phyloP scores from a whole-genome alignment of 2,113 vertebrate genomes.

The Melanocharis versteri region DNA sequence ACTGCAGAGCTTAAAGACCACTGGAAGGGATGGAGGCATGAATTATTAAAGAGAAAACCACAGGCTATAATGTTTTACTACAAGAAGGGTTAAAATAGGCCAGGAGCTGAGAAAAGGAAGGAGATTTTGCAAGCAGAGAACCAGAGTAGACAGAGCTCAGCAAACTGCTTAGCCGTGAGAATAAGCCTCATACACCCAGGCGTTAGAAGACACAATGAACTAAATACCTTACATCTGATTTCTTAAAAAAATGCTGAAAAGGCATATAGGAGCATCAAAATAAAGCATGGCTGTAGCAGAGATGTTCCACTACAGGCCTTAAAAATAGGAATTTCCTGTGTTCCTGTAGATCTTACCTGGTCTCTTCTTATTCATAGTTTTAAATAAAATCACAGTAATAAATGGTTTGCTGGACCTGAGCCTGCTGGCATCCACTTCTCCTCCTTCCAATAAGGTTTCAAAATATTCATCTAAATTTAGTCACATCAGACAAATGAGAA shows the following conservation, averaged over 20 bases:
- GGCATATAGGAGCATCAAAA: not conserved
- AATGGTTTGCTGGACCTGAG: not conserved
- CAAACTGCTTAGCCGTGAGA: not conserved
- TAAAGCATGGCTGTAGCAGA: not conserved
- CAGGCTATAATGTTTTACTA: conserved; percentile 29
- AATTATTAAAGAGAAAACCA: conserved; percentile 54
- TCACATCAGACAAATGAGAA: not conserved
- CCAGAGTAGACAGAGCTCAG: not conserved
- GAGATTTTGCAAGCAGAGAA: not conserved
- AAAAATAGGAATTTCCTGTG: not conserved
- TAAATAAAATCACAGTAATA: not conserved
- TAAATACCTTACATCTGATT: not conserved
- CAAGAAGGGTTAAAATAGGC: conserved; percentile 31
- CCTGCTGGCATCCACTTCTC: not conserved
- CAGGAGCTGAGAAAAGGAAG: not conserved
- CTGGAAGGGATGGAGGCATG: conserved; percentile 9
- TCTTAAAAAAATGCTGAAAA: not conserved
- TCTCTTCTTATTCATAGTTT: not conserved
- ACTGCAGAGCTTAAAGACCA: conserved; percentile 35
- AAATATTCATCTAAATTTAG: not conserved
- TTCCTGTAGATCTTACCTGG: not conserved
- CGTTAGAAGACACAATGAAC: not conserved
- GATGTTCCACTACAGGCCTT: not conserved
- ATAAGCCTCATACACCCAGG: not conserved
- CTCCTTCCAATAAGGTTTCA: not conserved